phyloP scores from a whole-genome alignment of 2,888 invertebrate species.

The Hipparchia semele region DNA sequence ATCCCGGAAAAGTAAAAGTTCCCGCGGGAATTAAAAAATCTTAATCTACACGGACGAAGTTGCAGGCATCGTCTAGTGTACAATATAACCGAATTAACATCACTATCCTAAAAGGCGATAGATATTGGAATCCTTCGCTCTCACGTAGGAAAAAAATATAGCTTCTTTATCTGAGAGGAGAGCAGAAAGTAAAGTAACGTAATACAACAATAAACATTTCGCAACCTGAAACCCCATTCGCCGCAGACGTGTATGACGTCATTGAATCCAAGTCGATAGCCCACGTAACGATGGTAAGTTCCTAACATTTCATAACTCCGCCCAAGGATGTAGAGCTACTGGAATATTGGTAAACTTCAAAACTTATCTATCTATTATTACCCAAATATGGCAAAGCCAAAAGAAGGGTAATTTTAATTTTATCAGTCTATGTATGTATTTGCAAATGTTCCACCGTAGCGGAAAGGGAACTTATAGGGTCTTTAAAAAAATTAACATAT shows the following conservation, averaged over 20 bases:
- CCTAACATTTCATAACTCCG: constrained; percentile 66
- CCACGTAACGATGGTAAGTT: constrained; percentile 59
- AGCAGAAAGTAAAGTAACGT: constrained; percentile 12
- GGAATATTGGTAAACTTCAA: neutral
- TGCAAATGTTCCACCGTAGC: no score
- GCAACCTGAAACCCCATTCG: constrained; percentile 27
- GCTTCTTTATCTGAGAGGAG: neutral
- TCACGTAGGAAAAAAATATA: constrained; percentile 11
- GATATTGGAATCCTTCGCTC: neutral
- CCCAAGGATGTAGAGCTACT: constrained; percentile 10
- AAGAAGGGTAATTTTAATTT: no score
- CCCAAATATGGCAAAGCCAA: no score
- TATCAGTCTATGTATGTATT: no score
- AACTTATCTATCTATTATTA: no score
- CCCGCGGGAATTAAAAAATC: no score
- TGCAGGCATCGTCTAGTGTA: no score
- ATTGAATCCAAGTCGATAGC: constrained; percentile 68
- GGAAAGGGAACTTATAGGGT: no score
- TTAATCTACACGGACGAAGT: no score
- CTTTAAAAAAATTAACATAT: no score
- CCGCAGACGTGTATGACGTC: constrained; percentile 49
- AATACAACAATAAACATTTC: constrained; percentile 25
- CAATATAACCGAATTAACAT: no score
- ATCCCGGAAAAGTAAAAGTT: no score
- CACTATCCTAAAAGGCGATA: neutral